phyloP scores from a whole-genome alignment of 2,113 vertebrate species.

The Lipophrys pholis region DNA sequence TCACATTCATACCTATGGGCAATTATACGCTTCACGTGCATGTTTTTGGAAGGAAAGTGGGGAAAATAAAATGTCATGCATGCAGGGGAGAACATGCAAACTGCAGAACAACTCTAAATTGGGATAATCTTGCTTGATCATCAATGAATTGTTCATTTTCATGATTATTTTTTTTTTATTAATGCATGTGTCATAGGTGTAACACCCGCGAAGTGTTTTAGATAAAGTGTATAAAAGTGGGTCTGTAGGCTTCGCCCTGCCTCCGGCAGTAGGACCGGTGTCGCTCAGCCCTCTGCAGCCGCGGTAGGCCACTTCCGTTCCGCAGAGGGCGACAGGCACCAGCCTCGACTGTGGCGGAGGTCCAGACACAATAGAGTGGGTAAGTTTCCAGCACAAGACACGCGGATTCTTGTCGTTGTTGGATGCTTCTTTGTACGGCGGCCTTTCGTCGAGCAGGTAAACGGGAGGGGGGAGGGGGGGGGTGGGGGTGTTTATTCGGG shows the following conservation, averaged over 20 bases:
- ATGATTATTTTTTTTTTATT: too few relatives aligned
- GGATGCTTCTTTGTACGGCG: background rate
- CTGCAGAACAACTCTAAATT: too few relatives aligned
- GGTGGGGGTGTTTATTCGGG: background rate
- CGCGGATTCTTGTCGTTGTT: background rate
- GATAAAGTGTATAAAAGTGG: background rate
- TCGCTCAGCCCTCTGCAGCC: conserved; percentile 79
- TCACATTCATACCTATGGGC: too few relatives aligned
- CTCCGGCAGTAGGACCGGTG: conserved; percentile 50
- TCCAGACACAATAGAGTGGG: conserved; percentile 82
- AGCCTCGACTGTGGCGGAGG: conserved; percentile 78
- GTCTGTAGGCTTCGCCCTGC: conserved; percentile 1
- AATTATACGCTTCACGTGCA: too few relatives aligned
- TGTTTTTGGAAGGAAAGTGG: too few relatives aligned
- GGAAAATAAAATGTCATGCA: too few relatives aligned
- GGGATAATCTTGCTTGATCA: too few relatives aligned
- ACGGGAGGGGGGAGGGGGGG: background rate
- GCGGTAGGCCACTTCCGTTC: conserved; percentile 88
- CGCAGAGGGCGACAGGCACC: conserved; percentile 86
- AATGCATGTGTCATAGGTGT: too few relatives aligned
- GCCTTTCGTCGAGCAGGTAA: background rate
- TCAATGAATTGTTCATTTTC: too few relatives aligned
- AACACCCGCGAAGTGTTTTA: too few relatives aligned
- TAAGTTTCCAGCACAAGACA: conserved; percentile 52
- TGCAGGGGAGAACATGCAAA: too few relatives aligned